A percentile compares a stretch with the other conserved stretches of the same genome.
phyloP scores from a whole-genome alignment of 2,888 invertebrate species.

The Melipona bicolor region DNA sequence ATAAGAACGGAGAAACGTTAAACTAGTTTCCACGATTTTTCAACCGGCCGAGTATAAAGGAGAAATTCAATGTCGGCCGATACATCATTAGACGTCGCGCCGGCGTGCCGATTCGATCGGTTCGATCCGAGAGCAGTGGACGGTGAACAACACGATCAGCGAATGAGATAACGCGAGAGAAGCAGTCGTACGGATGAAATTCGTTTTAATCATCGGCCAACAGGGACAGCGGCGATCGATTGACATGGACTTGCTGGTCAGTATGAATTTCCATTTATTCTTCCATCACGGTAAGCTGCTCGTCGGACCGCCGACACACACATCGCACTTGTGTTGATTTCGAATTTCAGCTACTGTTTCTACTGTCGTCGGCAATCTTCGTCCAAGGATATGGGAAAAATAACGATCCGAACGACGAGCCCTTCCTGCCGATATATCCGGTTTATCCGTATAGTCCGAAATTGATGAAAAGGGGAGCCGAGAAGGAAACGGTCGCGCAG shows the following conservation, averaged over 20 bases:
- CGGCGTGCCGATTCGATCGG: constrained; percentile 66
- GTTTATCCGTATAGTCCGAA: constrained; percentile 80
- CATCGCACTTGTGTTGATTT: neutral
- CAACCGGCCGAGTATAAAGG: constrained; percentile 81
- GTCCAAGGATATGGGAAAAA: constrained; percentile 71
- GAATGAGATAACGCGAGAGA: constrained; percentile 55
- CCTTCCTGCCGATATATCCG: constrained; percentile 81
- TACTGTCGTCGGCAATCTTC: constrained; percentile 74
- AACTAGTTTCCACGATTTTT: constrained; percentile 83
- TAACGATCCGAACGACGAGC: constrained; percentile 79
- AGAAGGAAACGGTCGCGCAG: constrained; percentile 69
- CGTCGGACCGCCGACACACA: neutral
- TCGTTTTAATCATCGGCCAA: constrained; percentile 23
- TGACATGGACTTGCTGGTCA: constrained; percentile 78
- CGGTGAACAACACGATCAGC: constrained; percentile 9
- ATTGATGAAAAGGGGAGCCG: constrained; percentile 79
- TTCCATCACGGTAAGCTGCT: neutral
- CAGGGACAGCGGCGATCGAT: constrained; percentile 47
- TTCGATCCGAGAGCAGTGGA: constrained; percentile 47
- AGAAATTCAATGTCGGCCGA: constrained; percentile 81
- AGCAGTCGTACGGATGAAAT: constrained; percentile 18
- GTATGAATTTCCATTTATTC: constrained; percentile 60
- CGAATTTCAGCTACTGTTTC: constrained; percentile 76
- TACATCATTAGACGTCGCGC: constrained; percentile 79
- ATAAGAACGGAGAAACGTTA: constrained; percentile 80